Evolutionary conservation across 2,797 vertebrate genomes (phyloP).

Genomic region (Chromis chromis): DNA sequence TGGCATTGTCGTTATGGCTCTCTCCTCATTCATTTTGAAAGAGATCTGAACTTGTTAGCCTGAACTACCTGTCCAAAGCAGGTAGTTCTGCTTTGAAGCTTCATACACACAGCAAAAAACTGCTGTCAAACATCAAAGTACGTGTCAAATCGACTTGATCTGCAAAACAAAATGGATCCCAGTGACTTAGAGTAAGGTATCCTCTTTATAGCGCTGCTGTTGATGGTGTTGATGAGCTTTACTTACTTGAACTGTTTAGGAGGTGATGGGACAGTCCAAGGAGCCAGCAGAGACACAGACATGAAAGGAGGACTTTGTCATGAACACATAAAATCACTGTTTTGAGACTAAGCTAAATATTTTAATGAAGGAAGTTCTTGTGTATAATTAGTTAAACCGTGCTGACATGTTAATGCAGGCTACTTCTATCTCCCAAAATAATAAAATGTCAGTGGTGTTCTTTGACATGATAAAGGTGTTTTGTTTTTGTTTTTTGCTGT

Average conservation of each 20-base stretch:
- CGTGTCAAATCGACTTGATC: too few relatives aligned
- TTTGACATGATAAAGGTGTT: constrained; percentile 5
- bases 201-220: neutral
- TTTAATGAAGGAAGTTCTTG: constrained; percentile 40
- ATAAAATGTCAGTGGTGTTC: constrained; percentile 1
- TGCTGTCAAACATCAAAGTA: neutral
- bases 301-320: constrained; percentile 13
- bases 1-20: too few relatives aligned
- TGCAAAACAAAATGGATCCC: too few relatives aligned
- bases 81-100: too few relatives aligned
- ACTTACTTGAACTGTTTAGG: neutral
- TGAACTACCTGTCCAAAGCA: too few relatives aligned
- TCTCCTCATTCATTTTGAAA: too few relatives aligned
- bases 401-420: constrained; percentile 23
- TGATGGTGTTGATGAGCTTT: neutral
- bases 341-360: constrained; percentile 43
- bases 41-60: too few relatives aligned
- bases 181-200: neutral
- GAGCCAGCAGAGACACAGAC: neutral
- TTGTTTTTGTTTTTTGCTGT: neutral
- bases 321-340: constrained; percentile 19
- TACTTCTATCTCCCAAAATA: neutral
- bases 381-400: constrained; percentile 39
- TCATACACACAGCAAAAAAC: too few relatives aligned
- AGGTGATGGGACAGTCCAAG: too few relatives aligned